Conservation (phyloP, 2,113 vertebrate genomes). For the Phaethon lepturus region DNA sequence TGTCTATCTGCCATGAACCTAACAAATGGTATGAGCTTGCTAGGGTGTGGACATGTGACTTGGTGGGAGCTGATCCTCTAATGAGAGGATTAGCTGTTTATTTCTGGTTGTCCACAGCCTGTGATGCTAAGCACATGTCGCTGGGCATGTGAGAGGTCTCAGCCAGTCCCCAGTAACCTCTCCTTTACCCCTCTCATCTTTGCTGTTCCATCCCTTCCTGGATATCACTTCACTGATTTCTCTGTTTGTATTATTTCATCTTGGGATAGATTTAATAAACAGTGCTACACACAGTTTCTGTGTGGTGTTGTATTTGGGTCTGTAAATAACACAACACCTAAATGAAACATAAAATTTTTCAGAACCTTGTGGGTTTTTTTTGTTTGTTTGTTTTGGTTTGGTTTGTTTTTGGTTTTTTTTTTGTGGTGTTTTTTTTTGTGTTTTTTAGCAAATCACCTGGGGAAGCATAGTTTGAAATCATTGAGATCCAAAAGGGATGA, state of each 20-base stretch:
- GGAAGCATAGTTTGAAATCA: background rate
- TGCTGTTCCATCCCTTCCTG: background rate
- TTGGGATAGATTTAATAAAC: background rate
- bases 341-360: background rate
- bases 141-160: background rate
- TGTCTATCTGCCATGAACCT: background rate
- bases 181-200: background rate
- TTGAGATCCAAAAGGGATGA: background rate
- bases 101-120: conserved; percentile 40
- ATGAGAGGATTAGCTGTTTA: conserved; percentile 54
- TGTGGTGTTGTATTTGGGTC: background rate
- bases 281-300: background rate
- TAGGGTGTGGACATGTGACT: background rate
- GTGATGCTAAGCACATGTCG: background rate
- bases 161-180: background rate
- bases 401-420: too few species aligned
- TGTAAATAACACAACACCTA: background rate
- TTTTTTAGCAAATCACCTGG: background rate
- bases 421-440: too few species aligned
- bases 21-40: background rate
- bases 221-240: background rate
- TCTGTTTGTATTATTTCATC: background rate
- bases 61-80: conserved; percentile 24
- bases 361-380: background rate
- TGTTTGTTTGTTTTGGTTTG: too few species aligned